A percentile compares a stretch with the other conserved stretches of the same genome.
These are phyloP conservation scores for Rhinoraja longicauda DNA, from an alignment of 2,797 vertebrate species.

Conservation along the genomic window DNA sequence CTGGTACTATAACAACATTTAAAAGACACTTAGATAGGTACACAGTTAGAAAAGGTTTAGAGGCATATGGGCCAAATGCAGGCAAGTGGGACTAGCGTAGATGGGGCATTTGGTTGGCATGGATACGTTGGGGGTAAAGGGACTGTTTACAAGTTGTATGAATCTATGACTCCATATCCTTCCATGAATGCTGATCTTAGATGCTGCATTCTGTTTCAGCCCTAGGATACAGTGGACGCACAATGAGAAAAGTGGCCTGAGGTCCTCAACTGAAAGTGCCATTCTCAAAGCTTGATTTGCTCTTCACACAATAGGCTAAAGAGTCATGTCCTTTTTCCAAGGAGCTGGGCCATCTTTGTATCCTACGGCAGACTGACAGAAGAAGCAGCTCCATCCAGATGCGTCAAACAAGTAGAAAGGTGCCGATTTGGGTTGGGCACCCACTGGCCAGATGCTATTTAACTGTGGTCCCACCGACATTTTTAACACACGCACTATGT, in stretches of 20 bases:
- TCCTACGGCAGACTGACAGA: neutral
- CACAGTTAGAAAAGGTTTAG: no score
- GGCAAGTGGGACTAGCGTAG: no score
- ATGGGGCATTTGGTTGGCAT: no score
- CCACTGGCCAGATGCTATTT: neutral
- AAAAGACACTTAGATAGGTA: no score
- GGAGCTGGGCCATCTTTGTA: neutral
- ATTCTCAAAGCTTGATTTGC: neutral
- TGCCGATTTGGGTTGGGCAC: neutral
- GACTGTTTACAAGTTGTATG: no score
- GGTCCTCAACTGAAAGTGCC: neutral
- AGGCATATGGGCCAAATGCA: no score
- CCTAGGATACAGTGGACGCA: neutral
- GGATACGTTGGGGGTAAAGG: no score
- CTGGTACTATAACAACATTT: no score
- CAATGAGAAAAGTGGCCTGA: neutral
- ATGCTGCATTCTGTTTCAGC: neutral
- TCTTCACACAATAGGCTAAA: neutral
- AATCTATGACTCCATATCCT: no score
- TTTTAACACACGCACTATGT: neutral
- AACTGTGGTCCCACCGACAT: neutral
- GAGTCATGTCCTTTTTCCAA: neutral
- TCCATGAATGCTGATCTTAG: no score
- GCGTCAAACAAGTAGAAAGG: no score
- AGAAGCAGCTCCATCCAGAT: neutral